Base-by-base conservation (phyloP, 2,797 vertebrate genomes). In the Thunnus albacares region DNA sequence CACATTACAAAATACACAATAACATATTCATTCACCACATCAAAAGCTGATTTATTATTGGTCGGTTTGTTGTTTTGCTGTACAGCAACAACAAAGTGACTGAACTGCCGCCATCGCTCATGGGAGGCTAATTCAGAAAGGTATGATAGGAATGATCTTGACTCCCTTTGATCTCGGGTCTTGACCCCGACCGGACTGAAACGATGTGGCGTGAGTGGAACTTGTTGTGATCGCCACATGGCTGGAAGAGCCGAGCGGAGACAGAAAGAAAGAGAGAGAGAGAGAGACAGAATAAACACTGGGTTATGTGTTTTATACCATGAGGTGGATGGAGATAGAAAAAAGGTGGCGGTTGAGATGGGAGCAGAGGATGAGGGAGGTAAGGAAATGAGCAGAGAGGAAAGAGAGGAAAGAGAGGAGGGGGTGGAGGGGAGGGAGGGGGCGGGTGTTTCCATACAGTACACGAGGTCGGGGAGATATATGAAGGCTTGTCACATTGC, bases 401-500 rank as follows among this genome's bases (percentile, higher is more conserved):
- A 28, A 41, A 49, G 26, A 52, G 59, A 59, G 55, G 22, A 28
- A 41, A 52, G 57, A 9, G 73, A 24, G 60, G 22, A n/a, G 49
- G 24, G 67, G 22, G 73, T 10, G 35, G 70, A 1, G 67, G 59
- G 60, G 24, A 24, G 24, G 24, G 22, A 22, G 22, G 1, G 24
- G 24, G 24, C 24, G 24, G 59, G 43, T 62, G 87, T 81, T 80
- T 87, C 83, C 83, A 82, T 85, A 87, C 82, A 81, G 86, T 82
- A 71, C 79, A 55, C 59, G 24, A 70, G 80, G 81, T 80, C 70
- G 33, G 63, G 57, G 73, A 91, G 85, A 91, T 91, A 91, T 93
- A 91, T 93, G 90, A 89, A 84, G 86, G 41, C 90, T 83, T 94
- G 92, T 94, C 93, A 93, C 89, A 85, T 79, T 56, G 83, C 63